These are phyloP conservation scores for Leucophenga varia DNA, from an alignment of 1,140 invertebrate species.

Conservation along the genomic window DNA sequence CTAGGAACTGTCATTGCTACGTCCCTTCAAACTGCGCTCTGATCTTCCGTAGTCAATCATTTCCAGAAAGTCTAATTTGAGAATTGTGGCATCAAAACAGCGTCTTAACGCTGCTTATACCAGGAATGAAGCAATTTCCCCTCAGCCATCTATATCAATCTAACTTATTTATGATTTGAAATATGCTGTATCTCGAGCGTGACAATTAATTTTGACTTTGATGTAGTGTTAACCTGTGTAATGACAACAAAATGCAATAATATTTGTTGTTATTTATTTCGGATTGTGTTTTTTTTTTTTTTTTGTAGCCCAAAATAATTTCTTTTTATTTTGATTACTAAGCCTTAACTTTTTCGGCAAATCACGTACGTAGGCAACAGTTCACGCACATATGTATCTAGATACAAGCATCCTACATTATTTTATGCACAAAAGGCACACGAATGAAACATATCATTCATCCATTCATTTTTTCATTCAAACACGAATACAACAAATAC, in stretches of 20 bases:
- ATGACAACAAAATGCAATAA: neutral
- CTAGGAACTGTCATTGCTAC: too few relatives aligned
- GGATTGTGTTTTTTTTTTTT: neutral
- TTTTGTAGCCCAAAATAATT: conserved; percentile 17
- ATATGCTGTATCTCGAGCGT: too few relatives aligned
- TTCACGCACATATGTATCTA: conserved; percentile 10
- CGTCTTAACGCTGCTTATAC: too few relatives aligned
- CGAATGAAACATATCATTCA: neutral
- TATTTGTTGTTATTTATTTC: conserved; percentile 1
- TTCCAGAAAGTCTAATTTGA: too few relatives aligned
- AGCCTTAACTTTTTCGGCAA: conserved; percentile 35
- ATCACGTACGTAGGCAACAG: conserved; percentile 37
- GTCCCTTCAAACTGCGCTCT: too few relatives aligned
- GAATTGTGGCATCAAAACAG: too few relatives aligned
- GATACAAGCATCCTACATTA: conserved; percentile 20
- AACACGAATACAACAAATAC: too few relatives aligned
- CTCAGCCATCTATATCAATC: too few relatives aligned
- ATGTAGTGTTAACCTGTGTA: neutral
- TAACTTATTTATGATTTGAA: too few relatives aligned
- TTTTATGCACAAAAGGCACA: conserved; percentile 1
- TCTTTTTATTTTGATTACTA: conserved; percentile 18
- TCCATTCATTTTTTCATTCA: neutral
- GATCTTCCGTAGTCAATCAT: too few relatives aligned
- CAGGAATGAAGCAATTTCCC: too few relatives aligned
- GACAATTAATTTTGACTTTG: neutral